These are phyloP conservation scores for Heliothis virescens DNA, from an alignment of 1,140 invertebrate genomes.

Conservation along the genomic window DNA sequence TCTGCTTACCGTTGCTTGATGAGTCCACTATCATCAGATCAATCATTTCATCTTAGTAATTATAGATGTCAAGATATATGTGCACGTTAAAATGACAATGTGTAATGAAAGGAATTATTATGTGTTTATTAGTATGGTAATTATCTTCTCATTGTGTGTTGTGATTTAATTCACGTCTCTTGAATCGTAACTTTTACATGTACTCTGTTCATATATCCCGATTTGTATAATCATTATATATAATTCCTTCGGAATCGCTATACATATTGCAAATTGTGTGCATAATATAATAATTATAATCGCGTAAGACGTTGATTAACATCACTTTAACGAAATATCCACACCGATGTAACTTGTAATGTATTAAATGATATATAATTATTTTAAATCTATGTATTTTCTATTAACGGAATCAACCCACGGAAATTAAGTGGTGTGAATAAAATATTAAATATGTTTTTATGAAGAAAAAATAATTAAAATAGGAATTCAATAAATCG, in stretches of 20 bases:
- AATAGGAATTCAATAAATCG: neutral
- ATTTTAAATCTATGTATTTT: constrained; percentile 10
- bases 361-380: constrained; percentile 7
- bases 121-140: constrained; percentile 24
- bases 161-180: constrained; percentile 32
- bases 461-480: neutral
- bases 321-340: constrained; percentile 23
- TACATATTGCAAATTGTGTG: constrained; percentile 5
- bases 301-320: constrained; percentile 27
- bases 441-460: too few relatives aligned
- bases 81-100: constrained; percentile 35
- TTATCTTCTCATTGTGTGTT: constrained; percentile 23
- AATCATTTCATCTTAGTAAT: constrained; percentile 61
- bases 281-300: constrained; percentile 29
- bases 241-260: neutral
- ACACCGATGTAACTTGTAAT: constrained; percentile 30
- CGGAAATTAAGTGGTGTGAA: neutral
- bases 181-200: constrained; percentile 17
- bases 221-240: constrained; percentile 1
- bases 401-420: neutral
- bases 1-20: too few relatives aligned
- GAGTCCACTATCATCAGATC: constrained; percentile 67
- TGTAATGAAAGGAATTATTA: constrained; percentile 33
- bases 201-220: constrained; percentile 15
- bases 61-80: constrained; percentile 34